Conservation (phyloP, 2,113 vertebrate species). For the Tympanuchus pallidicinctus region DNA sequence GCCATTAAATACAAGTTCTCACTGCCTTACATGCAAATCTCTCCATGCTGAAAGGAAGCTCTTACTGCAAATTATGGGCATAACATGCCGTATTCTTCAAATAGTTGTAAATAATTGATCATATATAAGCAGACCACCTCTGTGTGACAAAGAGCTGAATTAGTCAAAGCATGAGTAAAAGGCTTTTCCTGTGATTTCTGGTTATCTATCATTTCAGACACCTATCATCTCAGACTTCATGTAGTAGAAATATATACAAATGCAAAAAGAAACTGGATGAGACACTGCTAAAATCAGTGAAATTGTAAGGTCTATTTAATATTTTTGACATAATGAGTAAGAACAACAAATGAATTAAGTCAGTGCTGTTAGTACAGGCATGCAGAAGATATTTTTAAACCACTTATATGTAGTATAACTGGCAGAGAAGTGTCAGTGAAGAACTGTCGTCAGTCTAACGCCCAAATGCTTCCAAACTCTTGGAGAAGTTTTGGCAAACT, state of each 20-base stretch:
- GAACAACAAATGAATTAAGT: not conserved
- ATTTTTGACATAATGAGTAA: not conserved
- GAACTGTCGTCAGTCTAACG: not conserved
- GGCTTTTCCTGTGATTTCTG: not conserved
- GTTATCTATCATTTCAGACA: not conserved
- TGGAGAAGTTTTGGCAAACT: not conserved
- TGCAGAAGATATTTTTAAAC: not conserved
- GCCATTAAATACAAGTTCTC: not conserved
- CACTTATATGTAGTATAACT: not conserved
- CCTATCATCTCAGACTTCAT: not conserved
- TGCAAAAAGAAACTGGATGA: not conserved
- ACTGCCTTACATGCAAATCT: not conserved
- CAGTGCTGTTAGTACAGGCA: not conserved
- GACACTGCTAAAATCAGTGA: not conserved
- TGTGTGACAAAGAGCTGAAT: not conserved
- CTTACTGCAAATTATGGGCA: not conserved
- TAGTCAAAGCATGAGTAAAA: accelerated
- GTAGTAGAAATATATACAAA: not conserved
- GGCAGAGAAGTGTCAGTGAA: not conserved
- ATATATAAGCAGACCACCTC: not conserved
- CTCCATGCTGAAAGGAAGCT: not conserved
- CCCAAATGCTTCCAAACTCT: not conserved
- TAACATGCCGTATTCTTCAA: not conserved
- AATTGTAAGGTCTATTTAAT: not conserved
- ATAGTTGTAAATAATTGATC: not conserved